A percentile compares a stretch with the other conserved stretches of the same genome.
Evolutionary conservation across 2,797 vertebrate genomes (phyloP).

Genomic region (Neosalanx taihuensis): DNA sequence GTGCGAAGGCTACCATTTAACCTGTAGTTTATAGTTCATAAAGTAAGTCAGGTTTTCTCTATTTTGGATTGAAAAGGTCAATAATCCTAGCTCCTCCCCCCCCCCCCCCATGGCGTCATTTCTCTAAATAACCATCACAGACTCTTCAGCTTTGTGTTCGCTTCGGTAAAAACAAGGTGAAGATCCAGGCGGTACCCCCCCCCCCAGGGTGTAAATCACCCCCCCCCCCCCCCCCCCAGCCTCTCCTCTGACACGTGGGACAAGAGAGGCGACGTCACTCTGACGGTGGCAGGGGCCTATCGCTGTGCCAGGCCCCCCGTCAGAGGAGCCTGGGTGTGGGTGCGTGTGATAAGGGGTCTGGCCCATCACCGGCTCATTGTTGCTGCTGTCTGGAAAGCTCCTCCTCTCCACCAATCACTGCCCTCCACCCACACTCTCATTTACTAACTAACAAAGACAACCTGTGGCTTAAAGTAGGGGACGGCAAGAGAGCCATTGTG

Average conservation of each 20-base stretch:
- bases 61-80: too few relatives aligned
- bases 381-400: conserved; percentile 39
- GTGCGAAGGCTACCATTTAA: too few relatives aligned
- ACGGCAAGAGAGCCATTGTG: not conserved
- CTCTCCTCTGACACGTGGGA: conserved; percentile 41
- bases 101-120: too few relatives aligned
- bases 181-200: conserved; percentile 26
- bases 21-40: too few relatives aligned
- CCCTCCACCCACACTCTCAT: conserved; percentile 36
- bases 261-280: conserved; percentile 46
- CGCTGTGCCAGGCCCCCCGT: conserved; percentile 24
- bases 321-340: conserved; percentile 44
- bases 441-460: conserved; percentile 42
- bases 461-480: conserved; percentile 15
- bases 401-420: conserved; percentile 33
- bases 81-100: too few relatives aligned
- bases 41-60: too few relatives aligned
- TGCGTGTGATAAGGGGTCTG: conserved; percentile 62
- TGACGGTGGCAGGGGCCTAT: conserved; percentile 46
- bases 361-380: conserved; percentile 48
- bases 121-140: too few relatives aligned
- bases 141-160: too few relatives aligned
- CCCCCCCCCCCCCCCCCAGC: too few relatives aligned
- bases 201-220: conserved; percentile 53
- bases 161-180: not conserved